Conservation (phyloP, 2,888 invertebrate genomes). For the Cryptocephalus moraei region DNA sequence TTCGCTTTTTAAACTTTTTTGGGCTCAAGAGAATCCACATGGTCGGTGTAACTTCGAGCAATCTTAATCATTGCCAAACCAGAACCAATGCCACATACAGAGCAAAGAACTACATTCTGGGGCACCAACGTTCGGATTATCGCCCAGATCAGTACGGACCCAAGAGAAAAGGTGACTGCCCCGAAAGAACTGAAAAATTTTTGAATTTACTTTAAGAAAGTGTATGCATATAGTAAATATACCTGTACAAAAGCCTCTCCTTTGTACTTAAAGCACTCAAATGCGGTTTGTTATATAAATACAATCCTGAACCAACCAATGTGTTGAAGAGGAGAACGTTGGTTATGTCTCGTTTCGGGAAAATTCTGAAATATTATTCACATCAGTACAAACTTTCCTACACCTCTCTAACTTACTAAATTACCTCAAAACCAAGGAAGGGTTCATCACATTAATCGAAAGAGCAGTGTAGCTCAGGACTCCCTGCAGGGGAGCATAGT, state of each 20-base stretch:
- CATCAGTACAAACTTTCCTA: background rate
- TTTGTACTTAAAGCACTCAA: conserved; percentile 53
- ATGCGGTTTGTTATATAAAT: conserved; percentile 72
- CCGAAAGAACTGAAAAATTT: conserved; percentile 47
- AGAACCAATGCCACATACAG: conserved; percentile 58
- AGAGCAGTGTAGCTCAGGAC: conserved; percentile 67
- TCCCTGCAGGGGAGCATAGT: conserved; percentile 69
- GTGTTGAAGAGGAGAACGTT: conserved; percentile 73
- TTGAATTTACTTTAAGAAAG: background rate
- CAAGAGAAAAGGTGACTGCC: conserved; percentile 76
- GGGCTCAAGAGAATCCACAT: conserved; percentile 28
- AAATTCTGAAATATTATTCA: conserved; percentile 46
- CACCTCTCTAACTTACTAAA: background rate
- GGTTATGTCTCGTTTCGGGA: conserved; percentile 65
- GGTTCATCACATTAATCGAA: conserved; percentile 78
- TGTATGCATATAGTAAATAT: conserved; percentile 7
- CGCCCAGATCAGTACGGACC: conserved; percentile 83
- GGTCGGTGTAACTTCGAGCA: conserved; percentile 30
- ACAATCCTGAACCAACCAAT: conserved; percentile 72
- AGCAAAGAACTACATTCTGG: conserved; percentile 54
- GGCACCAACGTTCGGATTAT: conserved; percentile 71
- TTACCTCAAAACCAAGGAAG: conserved; percentile 63
- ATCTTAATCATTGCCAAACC: conserved; percentile 50
- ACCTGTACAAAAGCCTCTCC: conserved; percentile 60
- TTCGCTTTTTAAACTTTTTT: conserved; percentile 5